Percentiles rank a stretch among this genome's conserved stretches.
Conservation (phyloP, 2,797 vertebrate genomes). For the Hemitrygon akajei region DNA sequence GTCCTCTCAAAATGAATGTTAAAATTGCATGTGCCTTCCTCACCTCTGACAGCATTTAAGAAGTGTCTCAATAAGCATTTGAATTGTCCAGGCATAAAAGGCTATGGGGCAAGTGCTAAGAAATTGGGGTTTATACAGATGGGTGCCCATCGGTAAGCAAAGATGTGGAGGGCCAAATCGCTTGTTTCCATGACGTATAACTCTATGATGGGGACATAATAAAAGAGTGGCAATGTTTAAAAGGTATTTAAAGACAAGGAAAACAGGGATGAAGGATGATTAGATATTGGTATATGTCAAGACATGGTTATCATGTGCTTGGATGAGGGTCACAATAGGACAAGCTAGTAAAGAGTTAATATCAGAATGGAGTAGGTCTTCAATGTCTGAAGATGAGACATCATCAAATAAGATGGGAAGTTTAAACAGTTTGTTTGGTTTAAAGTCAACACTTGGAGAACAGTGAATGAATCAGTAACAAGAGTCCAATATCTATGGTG, state of each 20-base stretch:
- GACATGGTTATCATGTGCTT: not conserved
- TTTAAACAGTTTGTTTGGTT: not conserved
- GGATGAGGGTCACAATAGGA: not conserved
- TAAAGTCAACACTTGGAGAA: not conserved
- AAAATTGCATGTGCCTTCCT: too few relatives aligned
- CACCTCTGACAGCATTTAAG: too few relatives aligned
- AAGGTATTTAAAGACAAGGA: not conserved
- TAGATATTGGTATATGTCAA: not conserved
- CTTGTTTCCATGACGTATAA: too few relatives aligned
- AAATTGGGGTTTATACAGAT: too few relatives aligned
- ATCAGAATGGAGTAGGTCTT: not conserved
- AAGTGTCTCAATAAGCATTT: too few relatives aligned
- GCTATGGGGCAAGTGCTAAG: too few relatives aligned
- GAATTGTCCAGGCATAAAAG: too few relatives aligned
- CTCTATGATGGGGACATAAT: not conserved
- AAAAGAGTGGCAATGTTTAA: not conserved
- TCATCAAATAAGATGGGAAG: not conserved
- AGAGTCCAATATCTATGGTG: not conserved
- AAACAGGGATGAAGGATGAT: not conserved
- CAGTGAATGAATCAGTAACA: not conserved
- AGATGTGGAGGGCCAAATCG: too few relatives aligned
- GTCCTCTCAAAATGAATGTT: too few relatives aligned
- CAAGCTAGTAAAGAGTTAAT: not conserved
- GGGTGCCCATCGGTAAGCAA: too few relatives aligned
- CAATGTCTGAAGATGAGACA: not conserved